phyloP scores from a whole-genome alignment of 2,888 invertebrate species.

The Leucophenga maculata region DNA sequence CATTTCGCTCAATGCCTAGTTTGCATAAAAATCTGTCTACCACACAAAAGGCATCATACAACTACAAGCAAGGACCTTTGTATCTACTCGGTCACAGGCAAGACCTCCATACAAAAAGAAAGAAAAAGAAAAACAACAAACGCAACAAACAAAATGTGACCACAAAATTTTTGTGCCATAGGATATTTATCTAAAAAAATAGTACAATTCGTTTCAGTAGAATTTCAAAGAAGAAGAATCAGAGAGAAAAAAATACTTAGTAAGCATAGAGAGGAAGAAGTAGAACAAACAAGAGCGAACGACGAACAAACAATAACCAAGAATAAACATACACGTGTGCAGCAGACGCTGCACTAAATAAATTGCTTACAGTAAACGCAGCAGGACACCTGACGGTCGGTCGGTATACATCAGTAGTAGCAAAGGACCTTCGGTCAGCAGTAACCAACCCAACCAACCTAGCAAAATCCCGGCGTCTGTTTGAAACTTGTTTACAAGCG shows the following conservation, averaged over 20 bases:
- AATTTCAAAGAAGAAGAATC: no score
- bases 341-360: conserved; percentile 30
- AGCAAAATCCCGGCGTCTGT: conserved; percentile 21
- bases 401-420: background rate
- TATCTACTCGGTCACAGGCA: no score
- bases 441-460: no score
- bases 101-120: background rate
- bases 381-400: conserved; percentile 4
- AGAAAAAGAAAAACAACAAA: background rate
- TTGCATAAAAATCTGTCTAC: no score
- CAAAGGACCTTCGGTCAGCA: background rate
- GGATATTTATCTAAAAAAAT: conserved; percentile 16
- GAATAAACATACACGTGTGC: conserved; percentile 8
- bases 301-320: conserved; percentile 4
- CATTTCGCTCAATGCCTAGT: no score
- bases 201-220: no score
- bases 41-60: no score
- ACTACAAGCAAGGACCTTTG: no score
- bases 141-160: conserved; percentile 21
- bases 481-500: conserved; percentile 28
- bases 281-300: conserved; percentile 7
- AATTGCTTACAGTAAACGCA: conserved; percentile 34
- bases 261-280: background rate
- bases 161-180: conserved; percentile 19
- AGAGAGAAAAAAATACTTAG: background rate